phyloP scores from a whole-genome alignment of 2,888 invertebrate species.

The Micoletzkya japonica region DNA sequence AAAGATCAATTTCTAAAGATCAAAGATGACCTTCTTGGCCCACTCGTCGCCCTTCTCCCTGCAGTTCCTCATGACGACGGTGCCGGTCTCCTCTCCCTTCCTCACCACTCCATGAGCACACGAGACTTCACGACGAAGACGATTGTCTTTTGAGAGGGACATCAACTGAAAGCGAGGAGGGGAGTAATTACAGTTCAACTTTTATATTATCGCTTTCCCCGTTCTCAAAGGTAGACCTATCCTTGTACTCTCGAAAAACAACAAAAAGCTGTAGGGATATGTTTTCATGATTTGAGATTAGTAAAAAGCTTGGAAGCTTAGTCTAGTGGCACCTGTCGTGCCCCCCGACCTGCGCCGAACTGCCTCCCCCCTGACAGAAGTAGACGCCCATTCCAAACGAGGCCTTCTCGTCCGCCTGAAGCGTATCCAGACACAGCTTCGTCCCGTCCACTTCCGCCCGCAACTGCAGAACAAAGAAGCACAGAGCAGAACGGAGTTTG shows the following conservation, averaged over 20 bases:
- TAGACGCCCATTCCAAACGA: constrained; percentile 49
- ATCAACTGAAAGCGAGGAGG: constrained; percentile 50
- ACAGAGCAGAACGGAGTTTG: constrained; percentile 18
- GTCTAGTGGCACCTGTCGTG: no score
- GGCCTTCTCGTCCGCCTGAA: constrained; percentile 53
- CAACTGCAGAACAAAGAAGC: constrained; percentile 34
- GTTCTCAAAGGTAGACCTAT: no score
- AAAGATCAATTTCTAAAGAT: background rate
- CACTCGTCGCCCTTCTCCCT: constrained; percentile 24
- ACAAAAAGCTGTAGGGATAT: no score
- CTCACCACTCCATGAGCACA: constrained; percentile 49
- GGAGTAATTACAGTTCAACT: background rate
- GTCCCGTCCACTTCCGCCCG: constrained; percentile 37
- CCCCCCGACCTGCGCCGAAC: constrained; percentile 60
- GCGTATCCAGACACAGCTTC: constrained; percentile 55
- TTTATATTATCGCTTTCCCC: background rate
- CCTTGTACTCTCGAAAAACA: no score
- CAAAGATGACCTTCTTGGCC: background rate
- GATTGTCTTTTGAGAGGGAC: constrained; percentile 53
- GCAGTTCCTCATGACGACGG: constrained; percentile 19
- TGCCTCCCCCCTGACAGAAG: constrained; percentile 58
- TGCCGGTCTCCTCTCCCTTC: constrained; percentile 24
- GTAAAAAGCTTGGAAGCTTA: no score
- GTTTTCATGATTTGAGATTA: no score
- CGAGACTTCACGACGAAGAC: constrained; percentile 58